These are phyloP conservation scores for Hipparchia sbordonii DNA, from an alignment of 2,888 invertebrate species.

Conservation along the genomic window DNA sequence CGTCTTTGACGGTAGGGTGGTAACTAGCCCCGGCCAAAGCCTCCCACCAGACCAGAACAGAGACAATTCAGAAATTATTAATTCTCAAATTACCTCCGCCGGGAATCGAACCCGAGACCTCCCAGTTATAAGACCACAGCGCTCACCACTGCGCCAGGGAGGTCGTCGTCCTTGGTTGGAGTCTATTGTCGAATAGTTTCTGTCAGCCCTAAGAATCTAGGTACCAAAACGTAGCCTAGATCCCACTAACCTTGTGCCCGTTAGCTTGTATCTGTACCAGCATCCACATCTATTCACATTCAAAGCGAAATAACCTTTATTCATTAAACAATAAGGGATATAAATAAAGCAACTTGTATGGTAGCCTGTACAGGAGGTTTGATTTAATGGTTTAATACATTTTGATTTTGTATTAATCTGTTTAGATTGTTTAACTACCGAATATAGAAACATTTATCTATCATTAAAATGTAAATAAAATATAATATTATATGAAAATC, in stretches of 20 bases:
- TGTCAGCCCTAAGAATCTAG: conserved; percentile 32
- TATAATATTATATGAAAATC: too few relatives aligned
- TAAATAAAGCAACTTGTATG: conserved; percentile 1
- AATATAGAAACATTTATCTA: too few relatives aligned
- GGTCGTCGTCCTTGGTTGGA: too few relatives aligned
- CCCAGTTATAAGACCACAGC: too few relatives aligned
- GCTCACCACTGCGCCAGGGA: too few relatives aligned
- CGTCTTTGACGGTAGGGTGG: too few relatives aligned
- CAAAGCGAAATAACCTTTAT: conserved; percentile 20
- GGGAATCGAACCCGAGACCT: too few relatives aligned
- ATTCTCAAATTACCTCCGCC: too few relatives aligned
- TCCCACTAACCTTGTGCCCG: conserved; percentile 49
- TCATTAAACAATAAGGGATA: background rate
- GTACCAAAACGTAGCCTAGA: conserved; percentile 48
- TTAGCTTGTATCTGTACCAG: conserved; percentile 38
- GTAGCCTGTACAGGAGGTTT: background rate
- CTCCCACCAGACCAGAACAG: too few relatives aligned
- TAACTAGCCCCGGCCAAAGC: too few relatives aligned
- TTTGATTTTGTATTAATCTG: conserved; percentile 25
- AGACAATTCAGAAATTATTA: too few relatives aligned
- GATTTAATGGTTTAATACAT: conserved; percentile 18
- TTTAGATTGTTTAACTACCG: conserved; percentile 15
- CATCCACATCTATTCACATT: conserved; percentile 20
- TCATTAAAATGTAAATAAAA: too few relatives aligned
- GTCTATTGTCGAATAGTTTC: background rate